Evolutionary conservation across 2,113 vertebrate genomes (phyloP).

Genomic region (Stomatorhinus ivindoensis): DNA sequence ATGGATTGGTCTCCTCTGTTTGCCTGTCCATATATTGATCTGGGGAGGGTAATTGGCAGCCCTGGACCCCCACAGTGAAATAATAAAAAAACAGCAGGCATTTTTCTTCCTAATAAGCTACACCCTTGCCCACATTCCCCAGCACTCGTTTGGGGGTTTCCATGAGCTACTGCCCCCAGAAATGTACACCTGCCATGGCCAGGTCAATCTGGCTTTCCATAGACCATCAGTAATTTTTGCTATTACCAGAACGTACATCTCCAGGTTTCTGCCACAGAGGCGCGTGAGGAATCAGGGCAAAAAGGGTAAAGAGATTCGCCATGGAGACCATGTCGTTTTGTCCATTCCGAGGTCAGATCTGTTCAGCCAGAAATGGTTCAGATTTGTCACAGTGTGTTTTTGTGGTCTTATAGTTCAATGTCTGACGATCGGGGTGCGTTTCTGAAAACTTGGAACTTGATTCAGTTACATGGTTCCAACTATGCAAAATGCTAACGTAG

Average conservation of each 20-base stretch:
- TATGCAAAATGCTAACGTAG: not conserved
- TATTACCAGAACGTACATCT: not conserved
- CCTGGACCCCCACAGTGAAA: conserved; percentile 18
- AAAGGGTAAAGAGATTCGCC: not conserved
- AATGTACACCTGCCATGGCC: not conserved
- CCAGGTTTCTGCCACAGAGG: not conserved
- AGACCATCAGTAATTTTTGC: not conserved
- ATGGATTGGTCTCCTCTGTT: conserved; percentile 50
- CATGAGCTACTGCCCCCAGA: not conserved
- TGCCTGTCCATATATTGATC: conserved; percentile 62
- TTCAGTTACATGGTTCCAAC: not conserved
- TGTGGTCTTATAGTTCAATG: not conserved
- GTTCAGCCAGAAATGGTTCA: not conserved
- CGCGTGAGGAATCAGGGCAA: not conserved
- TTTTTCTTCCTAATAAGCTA: not conserved
- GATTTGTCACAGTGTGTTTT: not conserved
- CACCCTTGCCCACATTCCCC: conserved; percentile 11
- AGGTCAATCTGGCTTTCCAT: not conserved
- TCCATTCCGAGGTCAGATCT: not conserved
- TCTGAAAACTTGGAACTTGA: not conserved
- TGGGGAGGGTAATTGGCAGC: conserved; percentile 21
- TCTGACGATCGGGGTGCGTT: not conserved
- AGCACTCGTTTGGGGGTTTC: not conserved
- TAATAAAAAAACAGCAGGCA: not conserved
- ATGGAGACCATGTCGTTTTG: not conserved